Evolutionary conservation across 1,140 invertebrate genomes (phyloP).

Genomic region (Drosophila santomea): DNA sequence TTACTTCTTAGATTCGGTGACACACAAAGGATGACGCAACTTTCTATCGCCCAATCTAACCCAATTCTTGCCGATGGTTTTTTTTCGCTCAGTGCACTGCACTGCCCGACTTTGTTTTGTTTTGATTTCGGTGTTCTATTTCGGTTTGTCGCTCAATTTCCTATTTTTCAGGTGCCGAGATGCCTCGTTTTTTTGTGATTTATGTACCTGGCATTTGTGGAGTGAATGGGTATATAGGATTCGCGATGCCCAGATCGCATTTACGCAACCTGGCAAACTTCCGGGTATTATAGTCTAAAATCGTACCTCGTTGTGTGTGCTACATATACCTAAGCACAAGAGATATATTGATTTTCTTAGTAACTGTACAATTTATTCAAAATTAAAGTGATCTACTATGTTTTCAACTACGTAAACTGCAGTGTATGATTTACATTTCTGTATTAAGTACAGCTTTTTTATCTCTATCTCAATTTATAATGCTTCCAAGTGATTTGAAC

Average conservation of each 20-base stretch:
- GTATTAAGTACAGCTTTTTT: too few relatives aligned
- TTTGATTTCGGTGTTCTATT: constrained; percentile 50
- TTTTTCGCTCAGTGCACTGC: constrained; percentile 10
- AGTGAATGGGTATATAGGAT: not conserved
- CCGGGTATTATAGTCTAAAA: too few relatives aligned
- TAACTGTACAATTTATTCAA: too few relatives aligned
- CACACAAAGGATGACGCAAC: constrained; percentile 57
- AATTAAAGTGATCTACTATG: too few relatives aligned
- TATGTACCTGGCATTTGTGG: not conserved
- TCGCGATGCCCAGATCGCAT: not conserved
- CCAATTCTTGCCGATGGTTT: not conserved
- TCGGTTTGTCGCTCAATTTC: constrained; percentile 29
- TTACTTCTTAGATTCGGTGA: constrained; percentile 28
- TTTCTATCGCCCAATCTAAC: constrained; percentile 15
- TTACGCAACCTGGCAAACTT: too few relatives aligned
- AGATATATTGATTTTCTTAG: too few relatives aligned
- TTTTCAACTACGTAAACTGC: too few relatives aligned
- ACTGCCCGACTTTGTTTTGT: constrained; percentile 3
- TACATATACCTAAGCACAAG: too few relatives aligned
- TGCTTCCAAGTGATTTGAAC: too few relatives aligned
- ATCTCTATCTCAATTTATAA: too few relatives aligned
- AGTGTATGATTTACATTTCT: too few relatives aligned
- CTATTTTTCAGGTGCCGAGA: constrained; percentile 9
- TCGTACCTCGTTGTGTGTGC: too few relatives aligned
- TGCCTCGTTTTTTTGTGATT: constrained; percentile 15